Conservation (phyloP, 2,113 vertebrate species). For the Thunnus maccoyii region DNA sequence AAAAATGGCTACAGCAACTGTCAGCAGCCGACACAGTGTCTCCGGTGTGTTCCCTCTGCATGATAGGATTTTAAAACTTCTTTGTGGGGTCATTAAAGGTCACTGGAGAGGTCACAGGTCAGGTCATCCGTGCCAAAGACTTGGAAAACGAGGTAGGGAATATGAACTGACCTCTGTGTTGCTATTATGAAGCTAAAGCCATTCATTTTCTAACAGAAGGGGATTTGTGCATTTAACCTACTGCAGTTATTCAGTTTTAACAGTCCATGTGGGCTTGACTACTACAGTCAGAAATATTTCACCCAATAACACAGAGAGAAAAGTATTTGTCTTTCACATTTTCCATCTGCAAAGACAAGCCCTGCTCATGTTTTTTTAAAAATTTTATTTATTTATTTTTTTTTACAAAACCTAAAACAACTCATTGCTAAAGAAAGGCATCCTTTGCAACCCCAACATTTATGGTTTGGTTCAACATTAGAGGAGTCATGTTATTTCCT, state of each 20-base stretch:
- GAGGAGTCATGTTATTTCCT: too few species aligned
- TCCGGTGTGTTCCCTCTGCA: conserved; percentile 20
- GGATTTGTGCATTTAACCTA: neutral
- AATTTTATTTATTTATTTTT: too few species aligned
- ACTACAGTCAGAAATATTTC: neutral
- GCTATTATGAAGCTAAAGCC: neutral
- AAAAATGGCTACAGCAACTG: conserved; percentile 60
- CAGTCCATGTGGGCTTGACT: neutral
- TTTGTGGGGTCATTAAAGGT: conserved; percentile 18
- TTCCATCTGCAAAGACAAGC: neutral
- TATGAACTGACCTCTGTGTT: neutral
- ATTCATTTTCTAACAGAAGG: neutral
- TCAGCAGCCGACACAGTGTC: conserved; percentile 43
- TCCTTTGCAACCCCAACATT: neutral
- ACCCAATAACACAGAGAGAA: neutral
- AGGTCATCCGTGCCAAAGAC: conserved; percentile 6
- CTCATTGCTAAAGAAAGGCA: neutral
- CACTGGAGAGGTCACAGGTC: conserved; percentile 49
- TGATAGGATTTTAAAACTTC: conserved; percentile 39
- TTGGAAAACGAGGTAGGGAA: conserved; percentile 12
- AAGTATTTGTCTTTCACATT: neutral
- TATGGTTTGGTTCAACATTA: too few species aligned
- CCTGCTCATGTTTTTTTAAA: neutral
- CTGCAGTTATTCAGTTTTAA: neutral
- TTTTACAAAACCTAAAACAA: neutral